Base-by-base conservation (phyloP, 2,113 vertebrate species). In the Pampusana beccarii region DNA sequence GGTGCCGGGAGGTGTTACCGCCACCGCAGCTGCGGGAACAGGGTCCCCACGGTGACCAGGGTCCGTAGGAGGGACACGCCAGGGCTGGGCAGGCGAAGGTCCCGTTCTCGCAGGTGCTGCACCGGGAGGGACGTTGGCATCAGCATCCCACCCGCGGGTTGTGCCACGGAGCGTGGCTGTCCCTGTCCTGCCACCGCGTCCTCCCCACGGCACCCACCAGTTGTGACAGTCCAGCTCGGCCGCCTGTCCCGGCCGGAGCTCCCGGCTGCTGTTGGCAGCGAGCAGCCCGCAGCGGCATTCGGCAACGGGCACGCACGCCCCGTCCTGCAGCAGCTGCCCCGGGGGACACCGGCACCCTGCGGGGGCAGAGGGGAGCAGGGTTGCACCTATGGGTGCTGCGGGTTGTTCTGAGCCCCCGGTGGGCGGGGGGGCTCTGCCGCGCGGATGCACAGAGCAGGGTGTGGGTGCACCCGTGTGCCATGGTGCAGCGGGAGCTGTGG, bases 321-420 rank as follows among this genome's bases (percentile, higher is more conserved):
- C 95, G 1, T 98, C 99, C 95, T 99, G 99, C 53, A 98, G 56
- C 64, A 99, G 94, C 88, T 97, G 98, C 16, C 98, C 98, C 0
- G 96, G 96, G 3, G 98, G 97, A 91, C 99, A 99, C 14, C 98
- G 98, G 85, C 99, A 99, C 34, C 99, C 99, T 99, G 87, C 4
- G 1, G 23, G 38, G 38, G 16, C 23, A 13, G 17, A 11, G 25
- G 5, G 3, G 17, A 8, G 38, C 34, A 13, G 11, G 19, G 31
- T 6, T 12, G 44, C 50, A 23, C 4, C 9, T 13, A 18, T 8
- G 12, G n/a, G 4, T 4, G 5, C 5, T 8, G 26, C 8, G 16
- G 21, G 46, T 5, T 16, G 28, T 25, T 20, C 58, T 10, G 17
- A 25, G 34, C 7, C 16, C 28, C 16, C 11, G 2, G 19, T 5